These are phyloP conservation scores for Desmophyllum pertusum DNA, from an alignment of 92 coral and sea anemone species.

Conservation along the genomic window DNA sequence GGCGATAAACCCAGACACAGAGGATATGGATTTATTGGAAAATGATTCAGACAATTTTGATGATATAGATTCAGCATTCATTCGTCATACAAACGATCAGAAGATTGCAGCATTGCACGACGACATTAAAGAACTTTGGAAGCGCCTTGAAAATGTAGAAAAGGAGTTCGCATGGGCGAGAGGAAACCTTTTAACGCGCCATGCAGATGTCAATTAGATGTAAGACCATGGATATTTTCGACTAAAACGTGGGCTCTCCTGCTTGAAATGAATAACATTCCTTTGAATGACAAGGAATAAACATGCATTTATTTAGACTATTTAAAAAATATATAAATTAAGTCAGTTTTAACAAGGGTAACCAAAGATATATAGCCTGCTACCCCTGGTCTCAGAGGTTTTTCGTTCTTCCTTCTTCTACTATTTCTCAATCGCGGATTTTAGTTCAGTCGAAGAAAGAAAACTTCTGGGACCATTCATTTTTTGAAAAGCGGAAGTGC, in stretches of 20 bases:
- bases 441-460: too few species aligned
- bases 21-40: not conserved
- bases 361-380: not conserved
- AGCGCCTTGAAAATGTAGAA: constrained; percentile 53
- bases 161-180: constrained; percentile 49
- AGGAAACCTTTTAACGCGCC: not conserved
- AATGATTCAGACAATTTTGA: not conserved
- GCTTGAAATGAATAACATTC: not conserved
- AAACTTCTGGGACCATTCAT: too few species aligned
- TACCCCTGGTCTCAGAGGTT: too few species aligned
- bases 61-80: not conserved
- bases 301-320: too few species aligned
- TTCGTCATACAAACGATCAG: constrained; percentile 12
- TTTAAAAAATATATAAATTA: not conserved
- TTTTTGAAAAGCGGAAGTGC: too few species aligned
- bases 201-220: not conserved
- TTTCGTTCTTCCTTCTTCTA: too few species aligned
- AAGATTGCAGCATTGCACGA: constrained; percentile 30
- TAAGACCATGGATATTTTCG: not conserved
- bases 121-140: constrained; percentile 55
- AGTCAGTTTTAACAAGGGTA: not conserved
- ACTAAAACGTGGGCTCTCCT: not conserved
- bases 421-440: too few species aligned
- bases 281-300: not conserved
- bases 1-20: not conserved